Conservation (phyloP, 2,113 vertebrate species). For the Struthidea cinerea region DNA sequence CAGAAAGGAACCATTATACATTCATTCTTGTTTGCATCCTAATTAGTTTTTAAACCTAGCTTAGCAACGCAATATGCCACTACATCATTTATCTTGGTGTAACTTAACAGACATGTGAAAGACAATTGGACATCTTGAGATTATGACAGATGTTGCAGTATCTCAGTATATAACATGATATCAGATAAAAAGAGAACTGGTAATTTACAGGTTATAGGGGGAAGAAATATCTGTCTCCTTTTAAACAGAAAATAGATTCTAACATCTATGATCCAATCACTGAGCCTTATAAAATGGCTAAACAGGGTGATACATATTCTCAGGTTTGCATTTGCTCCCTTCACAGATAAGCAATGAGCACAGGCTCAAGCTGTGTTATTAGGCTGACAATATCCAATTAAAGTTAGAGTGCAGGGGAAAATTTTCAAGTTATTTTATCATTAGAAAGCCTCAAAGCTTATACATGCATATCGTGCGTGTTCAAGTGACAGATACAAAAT, state of each 20-base stretch:
- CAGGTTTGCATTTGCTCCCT: background rate
- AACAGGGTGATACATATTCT: background rate
- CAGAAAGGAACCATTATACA: background rate
- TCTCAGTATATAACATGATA: background rate
- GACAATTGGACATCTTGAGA: background rate
- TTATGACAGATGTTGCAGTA: background rate
- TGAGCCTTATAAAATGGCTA: background rate
- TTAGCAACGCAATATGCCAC: background rate
- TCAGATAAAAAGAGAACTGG: background rate
- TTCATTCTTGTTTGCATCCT: conserved; percentile 25
- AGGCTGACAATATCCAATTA: background rate
- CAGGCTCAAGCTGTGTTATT: background rate
- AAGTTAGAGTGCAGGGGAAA: background rate
- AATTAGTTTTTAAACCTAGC: conserved; percentile 35
- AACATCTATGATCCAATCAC: background rate
- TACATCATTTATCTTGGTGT: background rate
- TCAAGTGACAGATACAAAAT: background rate
- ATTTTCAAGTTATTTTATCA: background rate
- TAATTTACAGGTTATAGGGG: background rate
- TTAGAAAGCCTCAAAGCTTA: background rate
- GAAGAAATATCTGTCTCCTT: background rate
- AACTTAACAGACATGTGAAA: background rate
- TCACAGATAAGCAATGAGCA: background rate
- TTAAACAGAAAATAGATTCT: background rate
- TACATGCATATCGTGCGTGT: background rate